These are phyloP conservation scores for Drosophila meridiana DNA, from an alignment of 2,888 invertebrate species.

Conservation along the genomic window DNA sequence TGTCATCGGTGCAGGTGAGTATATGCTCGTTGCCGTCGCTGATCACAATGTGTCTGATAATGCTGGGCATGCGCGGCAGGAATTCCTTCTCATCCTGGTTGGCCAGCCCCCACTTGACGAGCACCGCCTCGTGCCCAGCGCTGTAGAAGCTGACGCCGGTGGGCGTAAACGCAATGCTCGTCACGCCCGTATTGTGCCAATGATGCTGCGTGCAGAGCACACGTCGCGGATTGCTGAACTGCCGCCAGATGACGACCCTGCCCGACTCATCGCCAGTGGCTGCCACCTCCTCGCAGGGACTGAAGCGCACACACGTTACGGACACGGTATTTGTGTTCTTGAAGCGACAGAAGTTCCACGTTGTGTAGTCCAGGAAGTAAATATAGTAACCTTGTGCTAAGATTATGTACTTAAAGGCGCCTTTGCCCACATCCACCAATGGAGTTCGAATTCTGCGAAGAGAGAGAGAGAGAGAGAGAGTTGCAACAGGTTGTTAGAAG, in stretches of 20 bases:
- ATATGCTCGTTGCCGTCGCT: conserved; percentile 88
- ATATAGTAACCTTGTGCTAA: conserved; percentile 67
- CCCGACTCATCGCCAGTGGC: conserved; percentile 90
- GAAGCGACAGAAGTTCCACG: conserved; percentile 68
- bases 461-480: neutral
- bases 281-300: conserved; percentile 88
- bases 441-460: conserved; percentile 56
- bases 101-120: conserved; percentile 90
- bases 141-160: conserved; percentile 89
- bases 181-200: conserved; percentile 91
- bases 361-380: conserved; percentile 76
- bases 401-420: conserved; percentile 74
- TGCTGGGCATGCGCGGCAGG: conserved; percentile 90
- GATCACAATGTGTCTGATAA: conserved; percentile 88
- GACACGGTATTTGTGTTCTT: conserved; percentile 39
- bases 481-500: conserved; percentile 28
- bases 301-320: conserved; percentile 89
- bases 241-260: conserved; percentile 88
- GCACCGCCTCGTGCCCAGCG: conserved; percentile 91
- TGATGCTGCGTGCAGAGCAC: conserved; percentile 87
- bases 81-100: conserved; percentile 86
- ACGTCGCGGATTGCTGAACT: conserved; percentile 76
- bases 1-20: conserved; percentile 89
- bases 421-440: conserved; percentile 71
- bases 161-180: conserved; percentile 88